Conservation (phyloP, 92 coral and sea anemone genomes). For the Porites cylindrica region DNA sequence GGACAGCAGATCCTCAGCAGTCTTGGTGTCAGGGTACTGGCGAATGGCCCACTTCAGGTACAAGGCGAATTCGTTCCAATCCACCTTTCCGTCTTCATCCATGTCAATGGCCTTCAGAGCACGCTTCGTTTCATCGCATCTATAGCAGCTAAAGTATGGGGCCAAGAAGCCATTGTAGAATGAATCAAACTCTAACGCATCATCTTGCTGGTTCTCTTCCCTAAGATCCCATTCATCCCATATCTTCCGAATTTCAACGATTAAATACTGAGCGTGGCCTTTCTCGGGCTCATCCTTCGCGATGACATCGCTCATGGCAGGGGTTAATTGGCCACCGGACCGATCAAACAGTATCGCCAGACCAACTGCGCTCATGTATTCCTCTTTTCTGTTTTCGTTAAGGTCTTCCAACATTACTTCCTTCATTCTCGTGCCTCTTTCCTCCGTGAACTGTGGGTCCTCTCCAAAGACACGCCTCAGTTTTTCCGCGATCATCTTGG, state of each 20-base stretch:
- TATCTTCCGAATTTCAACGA: constrained; percentile 56
- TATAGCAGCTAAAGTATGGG: constrained; percentile 49
- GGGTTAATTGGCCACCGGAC: constrained; percentile 79
- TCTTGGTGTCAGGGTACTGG: constrained; percentile 33
- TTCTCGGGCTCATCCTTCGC: constrained; percentile 32
- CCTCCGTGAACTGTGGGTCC: constrained; percentile 73
- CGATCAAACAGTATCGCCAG: constrained; percentile 73
- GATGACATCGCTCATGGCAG: constrained; percentile 55
- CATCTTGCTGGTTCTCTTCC: constrained; percentile 56
- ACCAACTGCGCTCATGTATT: constrained; percentile 35
- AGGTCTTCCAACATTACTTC: constrained; percentile 83
- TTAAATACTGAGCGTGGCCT: constrained; percentile 28
- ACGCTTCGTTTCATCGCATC: too few species aligned
- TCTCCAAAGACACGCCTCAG: constrained; percentile 65
- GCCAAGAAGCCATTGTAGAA: constrained; percentile 77
- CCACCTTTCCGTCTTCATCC: too few species aligned
- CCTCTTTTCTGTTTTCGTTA: constrained; percentile 68
- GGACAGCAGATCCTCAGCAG: constrained; percentile 12
- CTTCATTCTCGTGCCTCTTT: constrained; percentile 63
- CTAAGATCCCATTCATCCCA: constrained; percentile 70
- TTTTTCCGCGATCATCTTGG: constrained; percentile 41
- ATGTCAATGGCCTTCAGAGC: too few species aligned
- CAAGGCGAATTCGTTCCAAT: not conserved
- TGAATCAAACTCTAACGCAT: constrained; percentile 56
- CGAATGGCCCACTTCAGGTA: constrained; percentile 46